Percentiles rank a stretch among this genome's conserved stretches.
These are phyloP conservation scores for Cheilinus undulatus DNA, from an alignment of 2,113 vertebrate genomes.

Conservation along the genomic window DNA sequence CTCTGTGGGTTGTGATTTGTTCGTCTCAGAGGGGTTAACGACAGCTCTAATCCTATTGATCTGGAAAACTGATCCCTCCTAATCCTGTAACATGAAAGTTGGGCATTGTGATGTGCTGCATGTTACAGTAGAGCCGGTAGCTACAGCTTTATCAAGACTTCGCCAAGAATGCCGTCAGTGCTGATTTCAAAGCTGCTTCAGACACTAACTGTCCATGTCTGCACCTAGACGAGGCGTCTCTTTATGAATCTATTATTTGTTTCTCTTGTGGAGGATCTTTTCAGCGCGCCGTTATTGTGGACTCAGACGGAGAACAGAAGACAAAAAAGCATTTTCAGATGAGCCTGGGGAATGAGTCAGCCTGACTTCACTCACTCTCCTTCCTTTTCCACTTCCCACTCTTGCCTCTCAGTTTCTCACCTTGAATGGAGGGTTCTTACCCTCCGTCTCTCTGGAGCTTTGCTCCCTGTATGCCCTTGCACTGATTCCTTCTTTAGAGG, in stretches of 20 bases:
- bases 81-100: slow-evolving; percentile 64
- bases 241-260: slow-evolving; percentile 48
- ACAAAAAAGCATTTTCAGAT: slow-evolving; percentile 53
- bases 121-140: not conserved
- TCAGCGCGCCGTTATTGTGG: slow-evolving; percentile 28
- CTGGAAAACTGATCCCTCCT: slow-evolving; percentile 58
- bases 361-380: slow-evolving; percentile 32
- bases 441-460: slow-evolving; percentile 23
- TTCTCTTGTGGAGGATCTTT: slow-evolving; percentile 31
- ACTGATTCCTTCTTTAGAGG: slow-evolving; percentile 24
- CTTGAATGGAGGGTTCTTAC: slow-evolving; percentile 20
- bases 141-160: slow-evolving; percentile 32
- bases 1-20: slow-evolving; percentile 20
- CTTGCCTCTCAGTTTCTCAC: slow-evolving; percentile 45
- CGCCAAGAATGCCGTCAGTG: not conserved
- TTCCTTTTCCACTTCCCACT: slow-evolving; percentile 40
- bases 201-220: slow-evolving; percentile 1
- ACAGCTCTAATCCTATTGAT: slow-evolving; percentile 69
- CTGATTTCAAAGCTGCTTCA: slow-evolving; percentile 25
- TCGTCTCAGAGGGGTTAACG: slow-evolving; percentile 47
- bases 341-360: slow-evolving; percentile 62
- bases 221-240: slow-evolving; percentile 4
- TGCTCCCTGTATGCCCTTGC: slow-evolving; percentile 21
- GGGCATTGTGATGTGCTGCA: slow-evolving; percentile 20
- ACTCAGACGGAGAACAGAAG: slow-evolving; percentile 45